A percentile compares a stretch with the other conserved stretches of the same genome.
Conservation (phyloP, 1,140 invertebrate species). For the Monomorium pharaonis region DNA sequence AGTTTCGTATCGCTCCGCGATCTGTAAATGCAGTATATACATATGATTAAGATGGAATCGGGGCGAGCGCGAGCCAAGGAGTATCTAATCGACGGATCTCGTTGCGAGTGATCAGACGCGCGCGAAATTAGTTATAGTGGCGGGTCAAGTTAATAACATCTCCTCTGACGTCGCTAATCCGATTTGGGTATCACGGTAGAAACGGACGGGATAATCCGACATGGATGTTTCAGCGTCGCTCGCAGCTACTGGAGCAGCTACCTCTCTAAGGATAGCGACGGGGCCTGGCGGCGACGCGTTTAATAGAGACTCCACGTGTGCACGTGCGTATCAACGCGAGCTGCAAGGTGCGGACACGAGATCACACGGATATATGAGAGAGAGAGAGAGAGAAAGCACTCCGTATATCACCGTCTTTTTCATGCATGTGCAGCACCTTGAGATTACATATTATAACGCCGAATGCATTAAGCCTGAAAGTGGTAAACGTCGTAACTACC, state of each 20-base stretch:
- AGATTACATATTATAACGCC: background rate
- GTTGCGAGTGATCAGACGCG: constrained; percentile 14
- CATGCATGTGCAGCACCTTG: constrained; percentile 5
- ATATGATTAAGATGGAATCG: constrained; percentile 40
- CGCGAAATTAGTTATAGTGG: constrained; percentile 38
- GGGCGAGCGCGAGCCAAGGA: background rate
- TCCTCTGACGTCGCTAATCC: constrained; percentile 52
- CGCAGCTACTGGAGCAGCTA: constrained; percentile 4
- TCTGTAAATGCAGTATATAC: constrained; percentile 15
- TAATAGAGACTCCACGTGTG: background rate
- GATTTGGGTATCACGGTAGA: constrained; percentile 29
- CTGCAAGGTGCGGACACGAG: background rate
- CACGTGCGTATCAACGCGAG: background rate
- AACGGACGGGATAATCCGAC: constrained; percentile 41
- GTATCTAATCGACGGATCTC: constrained; percentile 22
- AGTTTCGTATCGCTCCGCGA: background rate
- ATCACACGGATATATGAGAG: constrained; percentile 2
- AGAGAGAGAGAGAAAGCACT: no score
- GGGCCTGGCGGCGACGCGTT: constrained; percentile 6
- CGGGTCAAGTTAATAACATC: constrained; percentile 47
- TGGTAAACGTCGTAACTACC: background rate
- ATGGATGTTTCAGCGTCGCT: constrained; percentile 51
- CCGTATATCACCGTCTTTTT: no score
- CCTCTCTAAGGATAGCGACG: constrained; percentile 5
- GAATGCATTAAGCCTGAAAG: constrained; percentile 32